Percentiles rank a stretch among this genome's conserved stretches.
Evolutionary conservation across 1,140 invertebrate species (phyloP).

Genomic region (Caenorhabditis tropicalis): DNA sequence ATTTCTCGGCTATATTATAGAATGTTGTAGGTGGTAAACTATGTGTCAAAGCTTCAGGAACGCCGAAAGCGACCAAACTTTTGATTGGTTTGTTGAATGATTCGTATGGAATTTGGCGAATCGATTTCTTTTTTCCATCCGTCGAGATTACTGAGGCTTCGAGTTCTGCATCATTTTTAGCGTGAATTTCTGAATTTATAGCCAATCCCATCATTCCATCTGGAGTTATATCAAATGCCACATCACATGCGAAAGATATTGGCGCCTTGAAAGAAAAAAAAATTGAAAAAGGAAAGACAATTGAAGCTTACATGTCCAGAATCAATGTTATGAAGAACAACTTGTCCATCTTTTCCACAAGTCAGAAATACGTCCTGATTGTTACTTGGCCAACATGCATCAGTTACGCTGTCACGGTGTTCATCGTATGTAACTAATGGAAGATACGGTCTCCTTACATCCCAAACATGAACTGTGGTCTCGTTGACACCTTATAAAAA

Average conservation of each 20-base stretch:
- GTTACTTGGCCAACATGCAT: slow-evolving; percentile 30
- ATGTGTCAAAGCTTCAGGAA: slow-evolving; percentile 3
- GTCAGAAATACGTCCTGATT: not conserved
- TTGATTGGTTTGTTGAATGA: slow-evolving; percentile 20
- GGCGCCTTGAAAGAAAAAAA: not conserved
- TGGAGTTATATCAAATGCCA: slow-evolving; percentile 32
- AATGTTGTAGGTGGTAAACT: not conserved
- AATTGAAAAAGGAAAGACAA: not conserved
- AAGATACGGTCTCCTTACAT: slow-evolving; percentile 33
- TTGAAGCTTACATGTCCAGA: not conserved
- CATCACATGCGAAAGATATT: slow-evolving; percentile 31
- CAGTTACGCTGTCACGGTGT: slow-evolving; percentile 36
- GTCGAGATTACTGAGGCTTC: not conserved
- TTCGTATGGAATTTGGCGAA: slow-evolving; percentile 16
- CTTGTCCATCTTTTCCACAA: slow-evolving; percentile 35
- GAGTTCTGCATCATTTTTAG: slow-evolving; percentile 10
- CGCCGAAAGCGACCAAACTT: not conserved
- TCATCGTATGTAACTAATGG: slow-evolving; percentile 21
- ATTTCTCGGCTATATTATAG: not conserved
- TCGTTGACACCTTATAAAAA: slow-evolving; percentile 44
- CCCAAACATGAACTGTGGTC: slow-evolving; percentile 18
- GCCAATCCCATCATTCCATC: slow-evolving; percentile 35
- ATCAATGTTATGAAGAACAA: slow-evolving; percentile 38
- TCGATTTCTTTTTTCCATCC: not conserved
- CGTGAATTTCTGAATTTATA: slow-evolving; percentile 29